Evolutionary conservation across 2,113 vertebrate genomes (phyloP).

Genomic region (Tachysurus vachellii): DNA sequence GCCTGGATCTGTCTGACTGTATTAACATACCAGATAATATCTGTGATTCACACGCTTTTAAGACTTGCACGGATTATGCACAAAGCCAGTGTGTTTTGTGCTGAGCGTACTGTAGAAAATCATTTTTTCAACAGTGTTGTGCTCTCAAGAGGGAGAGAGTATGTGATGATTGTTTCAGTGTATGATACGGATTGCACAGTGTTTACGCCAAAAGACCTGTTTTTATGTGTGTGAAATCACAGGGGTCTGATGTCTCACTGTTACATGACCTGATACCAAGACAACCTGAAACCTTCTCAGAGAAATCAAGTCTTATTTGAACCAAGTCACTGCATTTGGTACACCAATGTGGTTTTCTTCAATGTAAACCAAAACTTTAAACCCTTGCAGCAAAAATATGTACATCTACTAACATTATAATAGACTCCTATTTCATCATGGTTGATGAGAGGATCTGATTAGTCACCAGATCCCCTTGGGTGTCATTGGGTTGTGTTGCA

Average conservation of each 20-base stretch:
- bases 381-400: slow-evolving; percentile 44
- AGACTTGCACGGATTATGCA: slow-evolving; percentile 10
- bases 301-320: slow-evolving; percentile 1
- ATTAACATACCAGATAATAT: slow-evolving; percentile 45
- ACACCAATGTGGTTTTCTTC: slow-evolving; percentile 5
- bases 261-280: background rate
- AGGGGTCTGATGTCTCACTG: background rate
- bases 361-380: slow-evolving; percentile 41
- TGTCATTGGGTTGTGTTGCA: slow-evolving; percentile 32
- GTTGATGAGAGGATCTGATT: slow-evolving; percentile 60
- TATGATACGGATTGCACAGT: slow-evolving; percentile 3
- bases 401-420: slow-evolving; percentile 54
- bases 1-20: slow-evolving; percentile 24
- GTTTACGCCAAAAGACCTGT: slow-evolving; percentile 9
- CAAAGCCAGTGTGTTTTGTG: background rate
- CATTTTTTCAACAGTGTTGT: slow-evolving; percentile 31
- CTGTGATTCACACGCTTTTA: slow-evolving; percentile 41
- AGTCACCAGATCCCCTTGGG: slow-evolving; percentile 58
- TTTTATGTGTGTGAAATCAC: slow-evolving; percentile 26
- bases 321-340: slow-evolving; percentile 21
- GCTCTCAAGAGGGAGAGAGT: background rate
- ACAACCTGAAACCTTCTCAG: background rate
- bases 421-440: slow-evolving; percentile 47
- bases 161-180: slow-evolving; percentile 22
- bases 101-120: slow-evolving; percentile 8